Evolutionary conservation across 2,888 invertebrate genomes (phyloP).

Genomic region (Arge pagana): DNA sequence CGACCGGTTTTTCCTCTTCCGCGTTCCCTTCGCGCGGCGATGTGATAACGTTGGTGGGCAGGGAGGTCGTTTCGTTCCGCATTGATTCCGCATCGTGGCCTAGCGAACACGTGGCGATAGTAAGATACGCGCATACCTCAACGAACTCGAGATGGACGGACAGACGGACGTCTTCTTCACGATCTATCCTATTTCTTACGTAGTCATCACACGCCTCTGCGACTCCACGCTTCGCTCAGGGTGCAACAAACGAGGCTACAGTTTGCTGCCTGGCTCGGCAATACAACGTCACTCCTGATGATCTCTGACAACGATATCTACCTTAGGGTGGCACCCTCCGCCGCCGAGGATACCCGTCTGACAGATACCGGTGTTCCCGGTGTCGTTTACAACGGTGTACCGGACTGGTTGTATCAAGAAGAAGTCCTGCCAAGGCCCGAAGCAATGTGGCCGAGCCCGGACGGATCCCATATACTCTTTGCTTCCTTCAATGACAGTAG

Average conservation of each 20-base stretch:
- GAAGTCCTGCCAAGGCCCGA: constrained; percentile 82
- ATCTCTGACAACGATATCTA: constrained; percentile 90
- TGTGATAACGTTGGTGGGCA: no score
- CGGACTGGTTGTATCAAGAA: constrained; percentile 98
- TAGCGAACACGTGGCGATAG: no score
- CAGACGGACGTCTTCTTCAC: no score
- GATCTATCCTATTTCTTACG: constrained; percentile 29
- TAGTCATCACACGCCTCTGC: constrained; percentile 84
- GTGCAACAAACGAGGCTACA: constrained; percentile 76
- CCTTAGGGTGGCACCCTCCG: constrained; percentile 74
- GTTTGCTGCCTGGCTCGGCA: constrained; percentile 82
- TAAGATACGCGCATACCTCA: no score
- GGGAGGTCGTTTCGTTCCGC: no score
- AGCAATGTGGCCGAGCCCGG: constrained; percentile 83
- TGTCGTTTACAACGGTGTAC: constrained; percentile 86
- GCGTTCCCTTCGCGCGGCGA: no score
- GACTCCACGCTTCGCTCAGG: constrained; percentile 75
- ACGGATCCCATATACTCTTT: constrained; percentile 83
- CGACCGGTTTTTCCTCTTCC: no score
- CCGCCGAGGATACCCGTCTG: constrained; percentile 67
- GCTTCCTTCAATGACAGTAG: constrained; percentile 82
- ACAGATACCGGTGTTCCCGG: constrained; percentile 80
- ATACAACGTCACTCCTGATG: constrained; percentile 76
- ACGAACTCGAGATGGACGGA: no score
- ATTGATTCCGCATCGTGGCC: no score